phyloP scores from a whole-genome alignment of 2,888 invertebrate species.

The Acleris cristana region DNA sequence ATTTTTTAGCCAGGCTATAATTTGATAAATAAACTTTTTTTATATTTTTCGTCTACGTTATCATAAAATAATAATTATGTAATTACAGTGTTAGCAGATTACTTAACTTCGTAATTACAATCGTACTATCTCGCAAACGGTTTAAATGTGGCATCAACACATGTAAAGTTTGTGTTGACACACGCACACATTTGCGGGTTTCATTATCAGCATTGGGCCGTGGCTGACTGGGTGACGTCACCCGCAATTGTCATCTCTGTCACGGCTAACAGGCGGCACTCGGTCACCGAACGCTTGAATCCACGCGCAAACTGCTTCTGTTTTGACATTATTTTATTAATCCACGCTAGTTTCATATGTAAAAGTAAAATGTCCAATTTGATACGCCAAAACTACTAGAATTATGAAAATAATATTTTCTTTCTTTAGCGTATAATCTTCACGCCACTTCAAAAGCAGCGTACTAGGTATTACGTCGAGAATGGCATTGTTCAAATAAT shows the following conservation, averaged over 20 bases:
- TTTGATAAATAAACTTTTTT: too few relatives aligned
- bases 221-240: constrained; percentile 72
- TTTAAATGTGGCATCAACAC: constrained; percentile 57
- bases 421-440: constrained; percentile 1
- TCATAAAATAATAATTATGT: constrained; percentile 1
- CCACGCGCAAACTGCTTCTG: constrained; percentile 44
- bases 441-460: constrained; percentile 17
- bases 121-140: constrained; percentile 51
- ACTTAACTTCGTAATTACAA: constrained; percentile 47
- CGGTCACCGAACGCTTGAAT: constrained; percentile 59
- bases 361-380: too few relatives aligned
- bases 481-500: constrained; percentile 33
- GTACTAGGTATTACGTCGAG: constrained; percentile 7
- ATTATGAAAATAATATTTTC: too few relatives aligned
- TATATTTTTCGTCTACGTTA: not conserved
- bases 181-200: constrained; percentile 61
- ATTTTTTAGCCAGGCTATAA: too few relatives aligned
- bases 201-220: constrained; percentile 55
- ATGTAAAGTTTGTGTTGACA: constrained; percentile 45
- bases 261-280: constrained; percentile 75
- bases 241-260: constrained; percentile 76
- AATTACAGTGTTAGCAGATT: constrained; percentile 2
- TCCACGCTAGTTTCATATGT: not conserved
- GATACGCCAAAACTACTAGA: too few relatives aligned
- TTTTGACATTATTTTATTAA: constrained; percentile 13